Evolutionary conservation across 2,888 invertebrate genomes (phyloP), one percentile per base, ranked within the genome.

Genomic region (Dynastes maya): DNA sequence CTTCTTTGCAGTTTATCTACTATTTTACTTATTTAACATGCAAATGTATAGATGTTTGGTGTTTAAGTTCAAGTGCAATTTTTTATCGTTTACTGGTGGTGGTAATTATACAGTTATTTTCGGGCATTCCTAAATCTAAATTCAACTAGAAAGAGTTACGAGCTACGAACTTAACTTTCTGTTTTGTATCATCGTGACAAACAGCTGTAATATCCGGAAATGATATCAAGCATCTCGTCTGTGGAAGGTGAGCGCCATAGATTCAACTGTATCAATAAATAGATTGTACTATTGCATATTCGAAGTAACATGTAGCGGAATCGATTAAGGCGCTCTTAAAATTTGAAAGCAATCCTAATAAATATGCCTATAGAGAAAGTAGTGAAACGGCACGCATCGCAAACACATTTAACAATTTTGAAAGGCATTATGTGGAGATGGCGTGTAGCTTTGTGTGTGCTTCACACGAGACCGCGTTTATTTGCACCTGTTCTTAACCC

Each of bases 401-500:
- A 72, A 72, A 58, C 72, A 72, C 72, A 58, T 72, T 68, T 68
- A 68, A 68, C 51, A 68, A 68, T 68, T 72, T 72, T 72, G 72
- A 72, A 72, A 72, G 72, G 72, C 40, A 72, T 72, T 58, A 72
- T 58, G 72, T 22, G 72, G 72, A 40, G 72, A 58, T 16, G 22
- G 37, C 32, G 71, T 45, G 22, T 71, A 55, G 13, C n/a, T 67
- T 16, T 72, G 58, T 58, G 72, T 40, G 72, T 55, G 72, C 72
- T 13, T 58, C 72, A 40, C 58, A 55, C 55, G 40, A 58, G 22
- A 58, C n/a, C 55, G 13, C 40, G 58, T 58, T 72, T 72, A 72
- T 72, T 58, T 61, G 72, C 72, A 72, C 72, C 72, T 72, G 72
- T 72, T 58, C 40, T 11, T 72, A 37, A 53, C 72, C 72, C 9